Evolutionary conservation across 2,888 invertebrate species (phyloP).

Genomic region (Herminia tarsipennalis): DNA sequence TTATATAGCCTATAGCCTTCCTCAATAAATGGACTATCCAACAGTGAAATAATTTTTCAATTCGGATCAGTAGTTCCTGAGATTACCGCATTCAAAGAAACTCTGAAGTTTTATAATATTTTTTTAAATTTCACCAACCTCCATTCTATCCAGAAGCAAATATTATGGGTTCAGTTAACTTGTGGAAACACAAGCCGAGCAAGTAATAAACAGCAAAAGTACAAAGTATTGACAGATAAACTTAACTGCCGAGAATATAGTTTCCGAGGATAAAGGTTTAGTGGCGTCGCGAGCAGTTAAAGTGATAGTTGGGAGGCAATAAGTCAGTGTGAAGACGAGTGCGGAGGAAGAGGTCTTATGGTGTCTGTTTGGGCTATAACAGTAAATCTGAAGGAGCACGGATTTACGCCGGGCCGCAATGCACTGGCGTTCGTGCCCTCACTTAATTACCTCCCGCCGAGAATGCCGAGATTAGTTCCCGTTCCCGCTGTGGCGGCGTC

Average conservation of each 20-base stretch:
- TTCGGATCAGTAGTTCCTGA: no score
- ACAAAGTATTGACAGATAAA: conserved; percentile 43
- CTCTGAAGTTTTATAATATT: no score
- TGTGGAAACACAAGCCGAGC: not conserved
- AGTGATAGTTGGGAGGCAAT: conserved; percentile 60
- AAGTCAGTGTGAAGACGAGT: conserved; percentile 64
- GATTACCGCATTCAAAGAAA: no score
- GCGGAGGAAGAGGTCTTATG: conserved; percentile 54
- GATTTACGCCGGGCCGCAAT: conserved; percentile 67
- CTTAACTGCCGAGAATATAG: conserved; percentile 29
- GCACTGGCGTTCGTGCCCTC: conserved; percentile 54
- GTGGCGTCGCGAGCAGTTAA: conserved; percentile 54
- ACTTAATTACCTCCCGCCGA: conserved; percentile 76
- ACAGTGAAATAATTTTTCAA: no score
- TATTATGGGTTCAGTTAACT: no score
- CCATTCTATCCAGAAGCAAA: no score
- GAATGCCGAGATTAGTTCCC: conserved; percentile 76
- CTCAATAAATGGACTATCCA: no score
- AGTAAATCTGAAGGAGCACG: conserved; percentile 79
- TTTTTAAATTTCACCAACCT: no score
- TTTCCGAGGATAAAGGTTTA: conserved; percentile 47
- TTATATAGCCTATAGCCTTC: no score
- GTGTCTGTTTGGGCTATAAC: conserved; percentile 72
- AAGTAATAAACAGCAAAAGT: conserved; percentile 17
- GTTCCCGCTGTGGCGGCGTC: conserved; percentile 34